These are phyloP conservation scores for Alcedo atthis DNA, from an alignment of 2,797 vertebrate species.

Conservation along the genomic window DNA sequence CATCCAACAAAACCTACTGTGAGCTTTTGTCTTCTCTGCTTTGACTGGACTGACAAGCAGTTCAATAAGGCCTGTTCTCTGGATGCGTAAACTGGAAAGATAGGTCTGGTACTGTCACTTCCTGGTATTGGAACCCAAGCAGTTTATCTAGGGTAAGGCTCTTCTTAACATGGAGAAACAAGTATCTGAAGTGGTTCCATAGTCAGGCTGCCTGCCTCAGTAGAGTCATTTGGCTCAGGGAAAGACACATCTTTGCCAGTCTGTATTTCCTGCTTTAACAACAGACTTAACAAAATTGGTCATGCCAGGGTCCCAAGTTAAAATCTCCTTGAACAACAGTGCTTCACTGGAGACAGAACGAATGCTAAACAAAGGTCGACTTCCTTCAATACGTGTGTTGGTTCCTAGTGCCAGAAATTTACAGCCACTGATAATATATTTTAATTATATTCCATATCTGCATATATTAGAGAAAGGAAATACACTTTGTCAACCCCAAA, in stretches of 20 bases:
- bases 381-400: slow-evolving; percentile 49
- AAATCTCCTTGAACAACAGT: slow-evolving; percentile 51
- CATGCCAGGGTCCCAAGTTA: slow-evolving; percentile 46
- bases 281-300: slow-evolving; percentile 57
- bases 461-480: slow-evolving; percentile 57
- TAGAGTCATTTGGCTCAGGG: slow-evolving; percentile 27
- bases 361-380: slow-evolving; percentile 48
- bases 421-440: slow-evolving; percentile 63
- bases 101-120: background rate
- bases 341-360: slow-evolving; percentile 49
- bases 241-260: slow-evolving; percentile 48
- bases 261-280: slow-evolving; percentile 14
- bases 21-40: background rate
- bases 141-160: background rate
- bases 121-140: background rate
- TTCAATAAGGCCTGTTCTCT: background rate
- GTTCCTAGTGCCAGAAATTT: slow-evolving; percentile 61
- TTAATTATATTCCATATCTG: slow-evolving; percentile 63
- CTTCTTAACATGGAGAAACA: background rate
- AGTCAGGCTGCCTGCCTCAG: background rate
- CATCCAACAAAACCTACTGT: background rate
- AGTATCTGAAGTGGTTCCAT: slow-evolving; percentile 1
- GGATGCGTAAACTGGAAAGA: background rate
- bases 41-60: background rate
- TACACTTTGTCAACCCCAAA: slow-evolving; percentile 43